A percentile compares a stretch with the other conserved stretches of the same genome.
Evolutionary conservation across 2,113 vertebrate species (phyloP).

Genomic region (Scytalopus superciliaris): DNA sequence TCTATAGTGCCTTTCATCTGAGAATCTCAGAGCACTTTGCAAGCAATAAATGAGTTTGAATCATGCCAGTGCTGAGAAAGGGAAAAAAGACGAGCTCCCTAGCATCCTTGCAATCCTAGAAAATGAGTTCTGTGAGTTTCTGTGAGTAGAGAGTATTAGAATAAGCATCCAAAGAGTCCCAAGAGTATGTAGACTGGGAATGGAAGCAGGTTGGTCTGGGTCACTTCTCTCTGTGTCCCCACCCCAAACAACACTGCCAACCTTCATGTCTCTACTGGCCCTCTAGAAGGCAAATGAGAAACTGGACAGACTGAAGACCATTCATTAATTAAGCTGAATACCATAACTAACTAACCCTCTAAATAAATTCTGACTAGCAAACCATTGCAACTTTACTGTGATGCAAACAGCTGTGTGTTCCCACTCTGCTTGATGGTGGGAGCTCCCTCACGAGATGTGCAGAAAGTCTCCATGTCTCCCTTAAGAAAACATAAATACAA

Average conservation of each 20-base stretch:
- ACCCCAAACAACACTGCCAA: neutral
- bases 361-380: neutral
- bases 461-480: neutral
- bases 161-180: neutral
- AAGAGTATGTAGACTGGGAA: neutral
- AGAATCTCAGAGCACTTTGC: neutral
- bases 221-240: neutral
- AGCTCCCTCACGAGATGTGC: accelerated
- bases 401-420: accelerated
- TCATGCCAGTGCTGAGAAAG: neutral
- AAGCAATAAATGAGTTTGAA: neutral
- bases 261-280: neutral
- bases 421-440: neutral
- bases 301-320: neutral
- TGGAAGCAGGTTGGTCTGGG: neutral
- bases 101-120: neutral
- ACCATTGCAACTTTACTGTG: neutral
- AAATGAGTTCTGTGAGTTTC: no score
- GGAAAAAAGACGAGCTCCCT: neutral
- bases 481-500: neutral
- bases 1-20: constrained; percentile 5
- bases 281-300: neutral
- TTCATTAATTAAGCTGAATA: neutral
- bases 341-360: neutral
- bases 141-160: neutral